These are phyloP conservation scores for Arrhopalites spinosus DNA, from an alignment of 2,888 invertebrate species.

Conservation along the genomic window DNA sequence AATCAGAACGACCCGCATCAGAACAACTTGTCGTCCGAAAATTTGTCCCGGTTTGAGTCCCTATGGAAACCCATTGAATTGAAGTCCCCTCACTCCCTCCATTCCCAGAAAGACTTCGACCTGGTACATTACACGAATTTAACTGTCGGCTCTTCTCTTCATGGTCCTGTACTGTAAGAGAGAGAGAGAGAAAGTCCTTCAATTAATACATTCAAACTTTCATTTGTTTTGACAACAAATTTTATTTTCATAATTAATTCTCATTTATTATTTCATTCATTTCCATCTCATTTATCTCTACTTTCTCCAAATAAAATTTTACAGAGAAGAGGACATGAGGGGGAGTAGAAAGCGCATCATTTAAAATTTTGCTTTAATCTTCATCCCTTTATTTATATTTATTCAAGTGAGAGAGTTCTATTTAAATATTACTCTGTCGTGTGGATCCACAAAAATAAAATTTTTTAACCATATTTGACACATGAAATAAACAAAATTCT, in stretches of 20 bases:
- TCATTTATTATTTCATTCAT: neutral
- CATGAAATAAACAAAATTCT: too few relatives aligned
- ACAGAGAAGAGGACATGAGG: neutral
- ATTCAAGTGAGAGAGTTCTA: too few relatives aligned
- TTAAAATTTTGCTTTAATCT: neutral
- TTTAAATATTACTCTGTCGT: too few relatives aligned
- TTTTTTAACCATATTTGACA: too few relatives aligned
- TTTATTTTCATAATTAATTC: neutral
- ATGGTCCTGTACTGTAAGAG: slow-evolving; percentile 2
- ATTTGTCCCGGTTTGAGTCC: slow-evolving; percentile 20
- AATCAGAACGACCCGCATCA: neutral
- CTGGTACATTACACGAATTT: slow-evolving; percentile 19
- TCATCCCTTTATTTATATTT: too few relatives aligned
- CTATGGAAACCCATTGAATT: slow-evolving; percentile 4
- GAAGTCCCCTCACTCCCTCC: neutral
- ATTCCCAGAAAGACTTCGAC: neutral
- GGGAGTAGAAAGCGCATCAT: neutral
- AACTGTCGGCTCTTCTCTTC: slow-evolving; percentile 15
- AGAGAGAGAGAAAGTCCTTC: neutral
- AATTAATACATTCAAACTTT: neutral
- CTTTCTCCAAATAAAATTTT: too few relatives aligned
- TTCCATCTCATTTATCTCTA: neutral
- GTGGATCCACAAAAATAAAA: too few relatives aligned
- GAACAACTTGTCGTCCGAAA: neutral
- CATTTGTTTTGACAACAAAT: neutral